A percentile compares a stretch with the other conserved stretches of the same genome.
Evolutionary conservation across 1,140 invertebrate genomes (phyloP).

Genomic region (Varroa destructor): DNA sequence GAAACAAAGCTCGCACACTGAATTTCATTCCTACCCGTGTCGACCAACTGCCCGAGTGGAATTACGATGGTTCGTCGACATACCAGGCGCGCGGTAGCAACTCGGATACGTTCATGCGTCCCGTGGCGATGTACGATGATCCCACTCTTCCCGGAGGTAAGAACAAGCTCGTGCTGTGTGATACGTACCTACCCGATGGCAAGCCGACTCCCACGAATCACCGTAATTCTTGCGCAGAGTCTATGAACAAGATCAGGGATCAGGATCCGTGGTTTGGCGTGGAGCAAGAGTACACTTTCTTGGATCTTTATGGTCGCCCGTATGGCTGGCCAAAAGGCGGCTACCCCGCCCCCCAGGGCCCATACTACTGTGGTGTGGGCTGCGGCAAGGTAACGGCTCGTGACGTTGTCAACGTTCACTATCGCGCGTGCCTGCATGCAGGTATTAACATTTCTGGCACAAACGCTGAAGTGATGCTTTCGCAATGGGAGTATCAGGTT

Average conservation of each 20-base stretch:
- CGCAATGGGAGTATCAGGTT: constrained; percentile 47
- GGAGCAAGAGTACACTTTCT: constrained; percentile 80
- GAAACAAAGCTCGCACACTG: constrained; percentile 70
- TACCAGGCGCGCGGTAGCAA: constrained; percentile 48
- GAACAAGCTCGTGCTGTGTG: constrained; percentile 79
- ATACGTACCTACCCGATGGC: constrained; percentile 57
- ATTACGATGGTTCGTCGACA: constrained; percentile 73
- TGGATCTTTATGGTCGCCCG: constrained; percentile 69
- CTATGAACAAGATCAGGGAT: constrained; percentile 46
- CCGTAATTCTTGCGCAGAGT: constrained; percentile 57
- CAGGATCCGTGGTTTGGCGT: constrained; percentile 88
- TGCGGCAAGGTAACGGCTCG: constrained; percentile 82
- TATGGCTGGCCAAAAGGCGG: constrained; percentile 90
- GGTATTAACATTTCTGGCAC: constrained; percentile 75
- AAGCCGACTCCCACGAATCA: constrained; percentile 65
- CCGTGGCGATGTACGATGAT: constrained; percentile 77
- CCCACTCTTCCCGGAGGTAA: constrained; percentile 75
- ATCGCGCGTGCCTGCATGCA: constrained; percentile 66
- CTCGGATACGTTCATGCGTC: constrained; percentile 75
- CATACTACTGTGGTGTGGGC: constrained; percentile 75
- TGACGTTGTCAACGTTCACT: constrained; percentile 82
- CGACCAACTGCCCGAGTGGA: constrained; percentile 77
- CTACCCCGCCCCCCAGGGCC: constrained; percentile 64
- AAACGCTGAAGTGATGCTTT: constrained; percentile 87
- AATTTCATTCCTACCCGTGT: constrained; percentile 34